Percentiles rank a stretch among this genome's conserved stretches.
phyloP scores from a whole-genome alignment of 2,113 vertebrate species.

The Cheirogaleus medius region DNA sequence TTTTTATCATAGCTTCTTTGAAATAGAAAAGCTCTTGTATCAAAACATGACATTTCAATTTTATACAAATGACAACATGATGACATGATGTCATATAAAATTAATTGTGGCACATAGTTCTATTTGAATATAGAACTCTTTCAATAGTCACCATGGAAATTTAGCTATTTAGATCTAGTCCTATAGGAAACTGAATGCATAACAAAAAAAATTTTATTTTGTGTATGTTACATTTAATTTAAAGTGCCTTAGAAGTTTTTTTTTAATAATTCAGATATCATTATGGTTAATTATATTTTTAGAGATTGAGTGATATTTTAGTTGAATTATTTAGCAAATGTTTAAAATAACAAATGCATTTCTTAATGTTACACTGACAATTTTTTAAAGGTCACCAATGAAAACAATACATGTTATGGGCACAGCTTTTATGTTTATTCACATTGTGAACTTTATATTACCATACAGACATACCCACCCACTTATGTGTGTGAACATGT shows the following conservation, averaged over 20 bases:
- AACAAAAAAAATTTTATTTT: not conserved
- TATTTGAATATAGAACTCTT: conserved; percentile 20
- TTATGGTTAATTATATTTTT: not conserved
- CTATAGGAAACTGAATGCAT: not conserved
- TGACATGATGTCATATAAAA: not conserved
- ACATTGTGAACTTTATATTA: not conserved
- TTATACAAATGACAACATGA: not conserved
- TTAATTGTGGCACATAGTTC: not conserved
- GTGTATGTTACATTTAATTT: not conserved
- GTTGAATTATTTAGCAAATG: not conserved
- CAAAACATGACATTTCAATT: conserved; percentile 49
- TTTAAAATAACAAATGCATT: not conserved
- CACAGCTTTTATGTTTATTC: not conserved
- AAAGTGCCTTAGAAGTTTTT: not conserved
- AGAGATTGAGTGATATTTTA: not conserved
- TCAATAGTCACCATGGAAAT: not conserved
- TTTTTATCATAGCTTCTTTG: conserved; percentile 41
- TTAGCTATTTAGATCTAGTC: not conserved
- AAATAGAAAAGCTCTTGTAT: conserved; percentile 35
- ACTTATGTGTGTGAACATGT: not conserved
- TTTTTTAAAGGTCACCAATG: not conserved
- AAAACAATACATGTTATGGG: not conserved
- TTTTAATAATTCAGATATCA: not conserved
- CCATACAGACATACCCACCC: not conserved
- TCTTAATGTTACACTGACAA: not conserved